Evolutionary conservation across 2,113 vertebrate genomes (phyloP).

Genomic region (Sylvilagus bachmani): DNA sequence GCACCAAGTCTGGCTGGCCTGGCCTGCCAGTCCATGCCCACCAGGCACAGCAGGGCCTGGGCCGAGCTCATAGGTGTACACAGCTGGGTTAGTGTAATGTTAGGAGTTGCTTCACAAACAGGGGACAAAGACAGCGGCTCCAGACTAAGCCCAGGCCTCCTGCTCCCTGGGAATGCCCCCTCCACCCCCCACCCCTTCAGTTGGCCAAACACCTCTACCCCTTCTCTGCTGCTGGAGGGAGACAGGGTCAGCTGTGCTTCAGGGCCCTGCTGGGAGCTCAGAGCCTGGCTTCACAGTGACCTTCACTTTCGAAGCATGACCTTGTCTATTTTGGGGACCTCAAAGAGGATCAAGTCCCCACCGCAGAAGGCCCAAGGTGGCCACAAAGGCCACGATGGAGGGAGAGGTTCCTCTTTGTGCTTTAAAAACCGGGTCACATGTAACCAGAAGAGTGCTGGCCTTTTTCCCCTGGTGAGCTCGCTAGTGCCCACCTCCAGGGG

Average conservation of each 20-base stretch:
- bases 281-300: conserved; percentile 33
- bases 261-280: conserved; percentile 7
- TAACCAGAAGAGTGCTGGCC: neutral
- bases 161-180: neutral
- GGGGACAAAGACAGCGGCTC: neutral
- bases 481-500: neutral
- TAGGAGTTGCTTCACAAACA: conserved; percentile 45
- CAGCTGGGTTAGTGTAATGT: conserved; percentile 3
- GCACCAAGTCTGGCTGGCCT: conserved; percentile 55
- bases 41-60: neutral
- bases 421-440: conserved; percentile 56
- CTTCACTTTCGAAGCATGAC: conserved; percentile 56
- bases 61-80: neutral
- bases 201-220: neutral
- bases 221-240: neutral
- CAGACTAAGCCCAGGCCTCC: neutral
- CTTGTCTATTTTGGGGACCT: conserved; percentile 41
- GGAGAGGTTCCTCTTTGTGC: conserved; percentile 61
- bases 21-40: conserved; percentile 15
- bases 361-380: conserved; percentile 40
- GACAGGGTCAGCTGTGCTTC: conserved; percentile 43
- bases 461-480: conserved; percentile 8
- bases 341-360: conserved; percentile 18
- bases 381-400: neutral
- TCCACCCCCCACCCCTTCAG: neutral